Percentiles rank a stretch among this genome's conserved stretches.
Evolutionary conservation across 2,888 invertebrate species (phyloP).

Genomic region (Drosophila meridionalis): DNA sequence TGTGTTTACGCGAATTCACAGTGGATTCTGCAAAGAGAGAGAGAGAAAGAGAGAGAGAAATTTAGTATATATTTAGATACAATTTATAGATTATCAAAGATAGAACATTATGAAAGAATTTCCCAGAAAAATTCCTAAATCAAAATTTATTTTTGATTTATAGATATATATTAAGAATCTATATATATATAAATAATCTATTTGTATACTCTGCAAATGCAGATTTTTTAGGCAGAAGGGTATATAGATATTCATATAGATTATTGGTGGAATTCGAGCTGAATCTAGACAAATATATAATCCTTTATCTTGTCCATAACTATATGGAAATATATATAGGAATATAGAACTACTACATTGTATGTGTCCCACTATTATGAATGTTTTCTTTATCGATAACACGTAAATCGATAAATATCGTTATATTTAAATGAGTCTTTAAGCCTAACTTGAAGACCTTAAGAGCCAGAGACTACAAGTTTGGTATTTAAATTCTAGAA

Average conservation of each 20-base stretch:
- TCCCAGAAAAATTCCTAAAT: neutral
- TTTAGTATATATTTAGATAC: constrained; percentile 4
- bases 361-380: no score
- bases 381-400: no score
- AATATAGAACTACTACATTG: no score
- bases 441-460: neutral
- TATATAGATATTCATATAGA: no score
- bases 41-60: neutral
- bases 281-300: neutral
- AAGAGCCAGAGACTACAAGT: neutral
- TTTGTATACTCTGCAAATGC: neutral
- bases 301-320: neutral
- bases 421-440: neutral
- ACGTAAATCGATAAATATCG: neutral
- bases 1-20: constrained; percentile 79
- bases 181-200: no score
- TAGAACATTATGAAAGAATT: neutral
- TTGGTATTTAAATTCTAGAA: no score
- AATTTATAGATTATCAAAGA: constrained; percentile 1
- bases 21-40: constrained; percentile 73
- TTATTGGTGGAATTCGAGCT: neutral
- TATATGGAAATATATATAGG: no score
- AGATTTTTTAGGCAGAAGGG: no score
- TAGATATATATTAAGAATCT: neutral
- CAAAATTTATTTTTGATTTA: neutral